phyloP scores from a whole-genome alignment of 2,888 invertebrate genomes.

The Chrysolina oricalcia region DNA sequence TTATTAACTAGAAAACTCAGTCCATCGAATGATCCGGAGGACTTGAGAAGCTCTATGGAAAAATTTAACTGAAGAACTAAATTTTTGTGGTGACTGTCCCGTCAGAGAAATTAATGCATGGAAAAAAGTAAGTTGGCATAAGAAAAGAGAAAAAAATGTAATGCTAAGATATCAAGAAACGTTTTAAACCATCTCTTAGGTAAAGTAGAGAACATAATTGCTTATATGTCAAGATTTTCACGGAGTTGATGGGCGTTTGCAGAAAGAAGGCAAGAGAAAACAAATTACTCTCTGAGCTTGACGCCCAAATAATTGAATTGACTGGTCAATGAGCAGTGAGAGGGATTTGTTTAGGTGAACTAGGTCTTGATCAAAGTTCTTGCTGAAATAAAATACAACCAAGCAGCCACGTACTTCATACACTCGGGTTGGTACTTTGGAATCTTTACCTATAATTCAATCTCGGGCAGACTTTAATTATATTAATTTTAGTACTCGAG shows the following conservation, averaged over 20 bases:
- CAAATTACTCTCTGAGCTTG: not conserved
- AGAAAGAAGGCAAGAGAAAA: not conserved
- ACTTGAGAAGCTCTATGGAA: not conserved
- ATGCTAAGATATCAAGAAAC: not conserved
- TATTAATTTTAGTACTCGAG: not conserved
- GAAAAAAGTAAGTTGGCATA: not conserved
- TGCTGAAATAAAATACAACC: not conserved
- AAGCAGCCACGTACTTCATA: too few relatives aligned
- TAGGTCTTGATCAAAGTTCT: not conserved
- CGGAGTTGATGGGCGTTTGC: not conserved
- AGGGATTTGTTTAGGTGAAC: not conserved
- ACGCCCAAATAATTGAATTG: not conserved
- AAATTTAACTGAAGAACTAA: conserved; percentile 3
- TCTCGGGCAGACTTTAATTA: not conserved
- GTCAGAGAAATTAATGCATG: not conserved
- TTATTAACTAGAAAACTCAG: not conserved
- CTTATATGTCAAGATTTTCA: not conserved
- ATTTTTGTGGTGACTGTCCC: not conserved
- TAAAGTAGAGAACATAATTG: not conserved
- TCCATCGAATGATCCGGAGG: not conserved
- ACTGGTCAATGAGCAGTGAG: not conserved
- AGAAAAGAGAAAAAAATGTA: not conserved
- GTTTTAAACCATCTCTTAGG: not conserved
- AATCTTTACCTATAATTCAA: not conserved
- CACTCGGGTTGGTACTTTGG: not conserved